phyloP scores from a whole-genome alignment of 2,888 invertebrate species.

The Mantis religiosa region DNA sequence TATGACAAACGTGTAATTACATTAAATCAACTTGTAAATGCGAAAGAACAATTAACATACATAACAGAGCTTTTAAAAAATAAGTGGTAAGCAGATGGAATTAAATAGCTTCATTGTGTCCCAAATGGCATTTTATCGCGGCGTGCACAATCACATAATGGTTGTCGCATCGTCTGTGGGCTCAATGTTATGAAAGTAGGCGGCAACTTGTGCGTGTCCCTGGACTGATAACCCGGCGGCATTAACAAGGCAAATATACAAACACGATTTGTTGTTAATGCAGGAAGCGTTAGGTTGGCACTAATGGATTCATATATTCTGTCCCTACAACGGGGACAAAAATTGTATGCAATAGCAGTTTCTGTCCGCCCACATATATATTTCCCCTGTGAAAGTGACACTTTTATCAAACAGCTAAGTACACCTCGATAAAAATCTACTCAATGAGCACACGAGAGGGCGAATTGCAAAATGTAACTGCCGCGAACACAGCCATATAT shows the following conservation, averaged over 20 bases:
- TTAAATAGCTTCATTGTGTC: too few relatives aligned
- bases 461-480: neutral
- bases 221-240: neutral
- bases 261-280: neutral
- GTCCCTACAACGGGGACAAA: neutral
- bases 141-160: too few relatives aligned
- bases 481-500: neutral
- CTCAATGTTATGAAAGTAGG: neutral
- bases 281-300: neutral
- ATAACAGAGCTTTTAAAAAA: too few relatives aligned
- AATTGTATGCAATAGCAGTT: neutral
- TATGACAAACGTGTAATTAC: too few relatives aligned
- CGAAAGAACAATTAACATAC: too few relatives aligned
- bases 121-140: too few relatives aligned
- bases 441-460: neutral
- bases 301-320: neutral
- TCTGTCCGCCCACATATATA: neutral
- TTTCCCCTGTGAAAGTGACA: neutral
- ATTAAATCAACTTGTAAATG: too few relatives aligned
- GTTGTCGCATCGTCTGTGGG: too few relatives aligned
- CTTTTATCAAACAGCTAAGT: neutral
- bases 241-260: neutral
- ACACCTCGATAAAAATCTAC: neutral
- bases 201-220: neutral
- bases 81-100: too few relatives aligned